phyloP scores from a whole-genome alignment of 2,797 vertebrate species.

The Cossypha caffra region DNA sequence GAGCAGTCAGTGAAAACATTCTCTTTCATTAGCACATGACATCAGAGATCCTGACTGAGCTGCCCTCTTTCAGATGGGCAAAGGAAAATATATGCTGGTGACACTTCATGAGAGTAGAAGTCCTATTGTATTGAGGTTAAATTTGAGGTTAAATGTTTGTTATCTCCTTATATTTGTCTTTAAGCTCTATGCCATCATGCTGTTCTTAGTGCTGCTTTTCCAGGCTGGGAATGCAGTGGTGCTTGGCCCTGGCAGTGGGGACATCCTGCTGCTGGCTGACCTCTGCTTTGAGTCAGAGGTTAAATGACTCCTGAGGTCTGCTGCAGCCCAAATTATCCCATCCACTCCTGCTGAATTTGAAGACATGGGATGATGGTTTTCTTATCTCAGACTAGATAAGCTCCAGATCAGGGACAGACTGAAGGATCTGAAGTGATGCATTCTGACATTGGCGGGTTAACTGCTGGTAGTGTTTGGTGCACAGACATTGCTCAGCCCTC shows the following conservation, averaged over 20 bases:
- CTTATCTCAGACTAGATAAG: neutral
- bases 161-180: neutral
- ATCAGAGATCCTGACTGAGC: neutral
- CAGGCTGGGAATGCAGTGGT: neutral
- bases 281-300: neutral
- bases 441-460: neutral
- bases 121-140: rapidly evolving
- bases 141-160: neutral
- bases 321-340: neutral
- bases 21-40: neutral
- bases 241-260: neutral
- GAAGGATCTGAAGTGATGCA: neutral
- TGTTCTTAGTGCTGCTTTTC: neutral
- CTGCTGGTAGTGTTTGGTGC: neutral
- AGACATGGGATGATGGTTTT: neutral
- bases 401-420: neutral
- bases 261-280: neutral
- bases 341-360: neutral
- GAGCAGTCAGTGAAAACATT: neutral
- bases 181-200: neutral
- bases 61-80: neutral
- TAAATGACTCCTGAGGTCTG: neutral
- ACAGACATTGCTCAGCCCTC: neutral
- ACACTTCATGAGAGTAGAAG: neutral
- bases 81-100: neutral